Evolutionary conservation across 2,113 vertebrate genomes (phyloP), one percentile per base, ranked within the genome.

Genomic region (Nerophis ophidion): DNA sequence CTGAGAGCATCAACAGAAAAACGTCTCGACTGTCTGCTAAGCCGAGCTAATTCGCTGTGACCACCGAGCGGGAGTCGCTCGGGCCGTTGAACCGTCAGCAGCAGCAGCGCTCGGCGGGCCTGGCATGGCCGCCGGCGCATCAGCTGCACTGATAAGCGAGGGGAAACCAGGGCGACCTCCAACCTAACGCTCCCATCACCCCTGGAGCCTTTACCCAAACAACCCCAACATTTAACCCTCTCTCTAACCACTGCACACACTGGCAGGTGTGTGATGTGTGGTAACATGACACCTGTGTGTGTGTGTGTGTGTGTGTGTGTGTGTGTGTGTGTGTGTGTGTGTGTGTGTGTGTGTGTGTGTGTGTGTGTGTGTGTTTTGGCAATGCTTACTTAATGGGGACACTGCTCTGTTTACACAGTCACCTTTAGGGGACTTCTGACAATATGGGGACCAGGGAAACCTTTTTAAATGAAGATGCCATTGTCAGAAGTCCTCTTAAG

Each of bases 161-260:
- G 60, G 62, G 75, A 87, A 87, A 85, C 81, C 78, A 79, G 86
- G 82, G 80, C 84, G 80, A 71, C 79, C 79, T 81, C 66, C 75
- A 65, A 49, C 60, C 80, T 35, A 35, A 35, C 70, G 74, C 45
- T 40, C 85, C 83, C 80, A 84, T 66, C 11, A 16, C 33, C 7
- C 45, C 70, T 47, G 65, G 76, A 75, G 61, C 68, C 75, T 76
- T 81, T 80, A 79, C 75, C 76, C 62, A 55, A 83, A 16, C 26
- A 3, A 8, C 26, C 76, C 82, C 74, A 50, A 35, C 62, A 26
- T 26, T 26, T 65, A 17, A 12, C 63, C 71, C 49, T 61, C 54
- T 44, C 48, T 45, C 49, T 60, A 70, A 68, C 72, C 63, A 68
- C 81, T 34, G 11, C 61, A 57, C 16, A 48, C 59, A 71, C 59